Percentiles rank a stretch among this genome's conserved stretches.
Evolutionary conservation across 2,888 invertebrate species (phyloP).

Genomic region (Disparrhopalites patrizii): DNA sequence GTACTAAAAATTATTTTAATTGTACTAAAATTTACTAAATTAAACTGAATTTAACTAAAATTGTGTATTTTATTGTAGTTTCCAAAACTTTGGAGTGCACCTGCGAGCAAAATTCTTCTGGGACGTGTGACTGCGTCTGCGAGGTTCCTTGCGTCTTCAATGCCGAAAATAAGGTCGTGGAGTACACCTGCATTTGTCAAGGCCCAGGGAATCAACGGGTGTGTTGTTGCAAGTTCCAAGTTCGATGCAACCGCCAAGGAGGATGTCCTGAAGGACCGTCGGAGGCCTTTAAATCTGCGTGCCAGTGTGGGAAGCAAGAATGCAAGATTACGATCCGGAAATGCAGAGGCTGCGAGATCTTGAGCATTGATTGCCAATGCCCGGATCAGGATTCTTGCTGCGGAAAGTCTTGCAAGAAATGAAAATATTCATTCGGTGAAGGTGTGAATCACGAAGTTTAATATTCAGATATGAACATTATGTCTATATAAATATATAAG

Average conservation of each 20-base stretch:
- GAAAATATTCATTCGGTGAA: too few relatives aligned
- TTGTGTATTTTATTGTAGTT: too few relatives aligned
- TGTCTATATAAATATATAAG: too few relatives aligned
- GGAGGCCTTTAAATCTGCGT: not conserved
- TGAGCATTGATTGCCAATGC: not conserved
- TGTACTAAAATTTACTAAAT: too few relatives aligned
- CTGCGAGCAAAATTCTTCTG: not conserved
- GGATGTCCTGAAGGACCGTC: not conserved
- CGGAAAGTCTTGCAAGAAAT: too few relatives aligned
- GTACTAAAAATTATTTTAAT: too few relatives aligned
- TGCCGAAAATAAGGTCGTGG: constrained; percentile 2
- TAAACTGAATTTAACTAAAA: too few relatives aligned
- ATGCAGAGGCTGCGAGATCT: not conserved
- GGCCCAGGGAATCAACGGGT: not conserved
- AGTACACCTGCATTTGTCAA: constrained; percentile 1
- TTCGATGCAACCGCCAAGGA: not conserved
- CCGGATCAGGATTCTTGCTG: constrained; percentile 1
- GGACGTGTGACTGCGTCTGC: not conserved
- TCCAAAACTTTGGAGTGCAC: not conserved
- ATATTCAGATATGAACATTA: too few relatives aligned
- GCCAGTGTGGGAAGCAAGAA: not conserved
- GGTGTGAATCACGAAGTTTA: too few relatives aligned
- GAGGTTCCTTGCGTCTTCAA: constrained; percentile 1
- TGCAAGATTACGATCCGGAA: not conserved
- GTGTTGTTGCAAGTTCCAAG: not conserved